Base-by-base conservation (phyloP, 2,113 vertebrate species). In the Lophotis ruficrista region DNA sequence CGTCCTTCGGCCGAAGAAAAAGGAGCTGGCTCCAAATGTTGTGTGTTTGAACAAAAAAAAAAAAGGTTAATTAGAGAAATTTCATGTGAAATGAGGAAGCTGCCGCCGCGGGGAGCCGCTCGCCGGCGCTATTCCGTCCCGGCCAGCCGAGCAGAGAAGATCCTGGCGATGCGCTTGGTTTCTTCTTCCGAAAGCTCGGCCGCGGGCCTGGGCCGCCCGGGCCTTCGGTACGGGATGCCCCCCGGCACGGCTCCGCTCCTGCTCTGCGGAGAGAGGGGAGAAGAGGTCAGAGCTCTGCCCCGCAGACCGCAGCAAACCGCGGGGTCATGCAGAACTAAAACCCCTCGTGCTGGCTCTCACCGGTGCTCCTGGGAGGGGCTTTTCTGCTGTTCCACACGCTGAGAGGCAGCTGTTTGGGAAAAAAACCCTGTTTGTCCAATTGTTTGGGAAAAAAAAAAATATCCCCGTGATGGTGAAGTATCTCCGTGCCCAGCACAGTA, bases 131-230 rank as follows among this genome's bases (percentile, higher is more conserved):
- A 98, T 33, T 97, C 64, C 71, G 94, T 94, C 79, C 98, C 94
- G 77, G 98, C 96, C 77, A 98, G 98, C 38, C 77, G 98, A 61
- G 98, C 96, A 21, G 99, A 98, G 97, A 99, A 99, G 88, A 99
- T 99, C 91, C 98, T 98, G 33, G 99, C 98, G 7, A 99, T 99
- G 76, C 99, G 98, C 70, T 97, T 88, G 4, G 98, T 98, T 89
- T 99, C 98, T 83, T 98, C 97, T 72, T 98, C 98, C 0, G 98
- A 98, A 84, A 98, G 96, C 27, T 93, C 90, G 0, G 96, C 87
- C 1, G 92, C 76, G 2, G 98, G 98, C 68, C 95, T 94, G 66
- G 89, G 98, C 2, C 87, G 97, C 19, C 45, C 71, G 5, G 79
- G 94, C 86, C 96, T 97, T 19, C 51, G 91, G 94, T 72, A 92